Base-by-base conservation (phyloP, 2,113 vertebrate species). In the Solea senegalensis region DNA sequence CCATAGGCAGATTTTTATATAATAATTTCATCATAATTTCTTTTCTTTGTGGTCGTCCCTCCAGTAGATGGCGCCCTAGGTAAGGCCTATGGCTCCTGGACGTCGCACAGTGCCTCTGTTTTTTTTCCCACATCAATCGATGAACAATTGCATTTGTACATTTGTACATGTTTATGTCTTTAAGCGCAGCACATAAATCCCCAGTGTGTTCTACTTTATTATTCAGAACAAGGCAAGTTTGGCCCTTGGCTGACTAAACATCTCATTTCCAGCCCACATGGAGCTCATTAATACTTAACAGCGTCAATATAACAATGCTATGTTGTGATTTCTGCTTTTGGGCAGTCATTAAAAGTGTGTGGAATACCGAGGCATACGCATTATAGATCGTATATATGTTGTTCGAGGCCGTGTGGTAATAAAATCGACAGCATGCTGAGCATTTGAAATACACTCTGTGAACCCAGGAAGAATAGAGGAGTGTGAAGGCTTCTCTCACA, bases 201-300 rank as follows among this genome's bases (percentile, higher is more conserved):
- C 40, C 72, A 75, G 65, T 78, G 51, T 78, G 84, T 34, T 74
- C 43, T 3, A 5, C 62, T 73, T 82, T 75, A 75, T 86, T 76
- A 78, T 82, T 74, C 74, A 72, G 78, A 4, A n/a, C 44, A 3
- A 28, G 48, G 44, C 64, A 15, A n/a, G 57, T 81, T 65, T 77
- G 1, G 41, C 74, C 83, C 83, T 46, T 15, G 50, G 86, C 76
- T 27, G 67, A 43, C 66, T 64, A 59, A 72, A 64, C 70, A 74
- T 73, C 69, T 81, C 73, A 78, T 83, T 77, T 78, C 74, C 79
- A 79, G 60, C 63, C 65, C 63, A 46, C 74, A 34, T 59, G 60
- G 74, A 63, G 50, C 80, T 87, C 80, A 81, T 90, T 83, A 87
- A 82, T 86, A 82, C 84, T 81, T 87, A 55, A 83, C 55, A 21